A percentile compares a stretch with the other conserved stretches of the same genome.
phyloP scores from a whole-genome alignment of 1,140 invertebrate genomes.

The Caerostris darwini region DNA sequence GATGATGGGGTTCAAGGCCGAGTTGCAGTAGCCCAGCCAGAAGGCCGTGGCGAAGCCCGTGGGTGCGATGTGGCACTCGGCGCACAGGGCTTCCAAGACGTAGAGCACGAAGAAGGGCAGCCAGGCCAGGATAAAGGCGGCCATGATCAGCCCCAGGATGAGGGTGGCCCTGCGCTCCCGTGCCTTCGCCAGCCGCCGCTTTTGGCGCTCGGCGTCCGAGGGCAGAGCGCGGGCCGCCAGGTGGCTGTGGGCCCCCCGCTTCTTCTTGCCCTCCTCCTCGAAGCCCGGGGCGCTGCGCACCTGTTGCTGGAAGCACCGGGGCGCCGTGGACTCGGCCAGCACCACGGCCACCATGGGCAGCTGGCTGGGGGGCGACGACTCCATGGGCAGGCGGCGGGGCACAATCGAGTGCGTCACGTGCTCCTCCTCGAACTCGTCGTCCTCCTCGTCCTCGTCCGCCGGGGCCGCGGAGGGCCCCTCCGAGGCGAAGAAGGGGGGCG shows the following conservation, averaged over 20 bases:
- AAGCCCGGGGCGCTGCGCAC: not conserved
- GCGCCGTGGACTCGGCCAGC: conserved; percentile 43
- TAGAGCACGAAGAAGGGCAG: conserved; percentile 98
- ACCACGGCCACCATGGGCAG: conserved; percentile 66
- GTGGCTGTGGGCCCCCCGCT: conserved; percentile 28
- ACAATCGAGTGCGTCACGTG: conserved; percentile 55
- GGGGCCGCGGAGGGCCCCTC: conserved; percentile 25
- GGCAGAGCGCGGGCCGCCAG: conserved; percentile 80
- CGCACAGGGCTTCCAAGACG: conserved; percentile 91
- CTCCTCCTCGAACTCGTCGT: conserved; percentile 58
- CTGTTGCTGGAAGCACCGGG: conserved; percentile 63
- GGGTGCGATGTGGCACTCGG: conserved; percentile 85
- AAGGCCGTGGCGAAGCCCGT: conserved; percentile 96
- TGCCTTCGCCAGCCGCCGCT: conserved; percentile 95
- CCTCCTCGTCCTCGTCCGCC: conserved; percentile 39
- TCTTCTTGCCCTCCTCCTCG: conserved; percentile 18
- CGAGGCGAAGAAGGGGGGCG: conserved; percentile 60
- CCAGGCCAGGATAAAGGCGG: conserved; percentile 99
- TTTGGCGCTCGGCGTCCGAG: conserved; percentile 93
- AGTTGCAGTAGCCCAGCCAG: conserved; percentile 99
- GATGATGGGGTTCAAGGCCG: conserved; percentile 98
- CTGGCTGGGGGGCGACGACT: conserved; percentile 53
- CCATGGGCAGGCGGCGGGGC: conserved; percentile 62
- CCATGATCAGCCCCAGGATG: conserved; percentile 98
- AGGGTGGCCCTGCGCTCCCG: conserved; percentile 98